Evolutionary conservation across 2,888 invertebrate genomes (phyloP).

Genomic region (Archips crataeganus): DNA sequence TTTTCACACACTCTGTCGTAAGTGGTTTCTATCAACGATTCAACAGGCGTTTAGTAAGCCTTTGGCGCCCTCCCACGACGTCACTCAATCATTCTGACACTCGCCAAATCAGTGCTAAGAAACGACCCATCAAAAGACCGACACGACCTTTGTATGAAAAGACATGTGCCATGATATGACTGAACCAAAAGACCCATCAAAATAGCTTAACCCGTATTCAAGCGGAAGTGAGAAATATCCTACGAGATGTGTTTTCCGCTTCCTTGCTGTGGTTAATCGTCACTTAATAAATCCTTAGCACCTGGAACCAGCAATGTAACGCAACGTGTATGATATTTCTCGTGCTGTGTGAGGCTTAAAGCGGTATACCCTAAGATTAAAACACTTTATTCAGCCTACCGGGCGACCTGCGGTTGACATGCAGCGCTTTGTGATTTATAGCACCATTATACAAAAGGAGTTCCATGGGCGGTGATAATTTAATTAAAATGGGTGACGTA

Average conservation of each 20-base stretch:
- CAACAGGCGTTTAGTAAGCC: constrained; percentile 21
- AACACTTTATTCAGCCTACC: constrained; percentile 30
- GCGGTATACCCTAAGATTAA: constrained; percentile 7
- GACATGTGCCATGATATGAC: constrained; percentile 15
- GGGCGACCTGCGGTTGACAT: constrained; percentile 23
- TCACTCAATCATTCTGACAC: constrained; percentile 41
- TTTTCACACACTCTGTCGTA: constrained; percentile 21
- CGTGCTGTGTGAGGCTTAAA: constrained; percentile 9
- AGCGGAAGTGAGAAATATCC: background rate
- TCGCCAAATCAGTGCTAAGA: constrained; percentile 25
- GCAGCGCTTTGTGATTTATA: constrained; percentile 24
- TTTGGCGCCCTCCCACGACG: constrained; percentile 40
- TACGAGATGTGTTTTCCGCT: background rate
- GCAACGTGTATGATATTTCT: background rate
- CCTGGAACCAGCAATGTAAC: background rate
- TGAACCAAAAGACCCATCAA: constrained; percentile 20
- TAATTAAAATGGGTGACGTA: constrained; percentile 36
- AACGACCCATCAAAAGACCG: constrained; percentile 29
- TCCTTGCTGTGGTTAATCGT: background rate
- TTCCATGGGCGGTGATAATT: constrained; percentile 40
- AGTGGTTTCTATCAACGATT: constrained; percentile 14
- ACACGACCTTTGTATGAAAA: constrained; percentile 34
- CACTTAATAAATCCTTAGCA: background rate
- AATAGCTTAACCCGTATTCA: background rate
- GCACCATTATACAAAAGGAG: constrained; percentile 27